phyloP scores from a whole-genome alignment of 2,113 vertebrate species.

The Rhinolophus ferrumequinum region DNA sequence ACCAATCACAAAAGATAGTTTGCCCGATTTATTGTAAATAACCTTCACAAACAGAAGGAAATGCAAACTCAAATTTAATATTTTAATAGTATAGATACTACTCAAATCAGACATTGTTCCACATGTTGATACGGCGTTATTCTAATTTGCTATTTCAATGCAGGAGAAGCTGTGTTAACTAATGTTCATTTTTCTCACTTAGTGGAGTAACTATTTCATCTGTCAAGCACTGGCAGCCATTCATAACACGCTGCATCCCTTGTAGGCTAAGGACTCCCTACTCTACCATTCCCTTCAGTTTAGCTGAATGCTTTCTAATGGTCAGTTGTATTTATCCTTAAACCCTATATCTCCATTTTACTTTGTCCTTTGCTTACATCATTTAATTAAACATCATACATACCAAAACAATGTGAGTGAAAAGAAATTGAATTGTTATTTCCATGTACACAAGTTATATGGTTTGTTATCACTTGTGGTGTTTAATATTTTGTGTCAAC shows the following conservation, averaged over 20 bases:
- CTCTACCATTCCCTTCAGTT: background rate
- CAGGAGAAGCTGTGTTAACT: background rate
- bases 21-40: background rate
- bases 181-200: background rate
- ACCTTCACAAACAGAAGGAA: background rate
- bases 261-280: background rate
- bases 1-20: background rate
- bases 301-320: background rate
- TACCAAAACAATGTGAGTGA: background rate
- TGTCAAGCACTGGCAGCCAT: background rate
- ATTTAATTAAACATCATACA: background rate
- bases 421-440: background rate
- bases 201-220: background rate
- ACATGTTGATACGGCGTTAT: background rate
- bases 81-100: background rate
- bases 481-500: background rate
- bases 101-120: background rate
- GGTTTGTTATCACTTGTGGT: background rate
- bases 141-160: background rate
- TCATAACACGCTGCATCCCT: background rate
- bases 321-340: background rate
- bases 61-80: background rate
- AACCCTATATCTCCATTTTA: background rate
- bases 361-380: background rate
- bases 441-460: background rate